These are phyloP conservation scores for Amphiduros pacificus DNA, from an alignment of 2,888 invertebrate species.

Conservation along the genomic window DNA sequence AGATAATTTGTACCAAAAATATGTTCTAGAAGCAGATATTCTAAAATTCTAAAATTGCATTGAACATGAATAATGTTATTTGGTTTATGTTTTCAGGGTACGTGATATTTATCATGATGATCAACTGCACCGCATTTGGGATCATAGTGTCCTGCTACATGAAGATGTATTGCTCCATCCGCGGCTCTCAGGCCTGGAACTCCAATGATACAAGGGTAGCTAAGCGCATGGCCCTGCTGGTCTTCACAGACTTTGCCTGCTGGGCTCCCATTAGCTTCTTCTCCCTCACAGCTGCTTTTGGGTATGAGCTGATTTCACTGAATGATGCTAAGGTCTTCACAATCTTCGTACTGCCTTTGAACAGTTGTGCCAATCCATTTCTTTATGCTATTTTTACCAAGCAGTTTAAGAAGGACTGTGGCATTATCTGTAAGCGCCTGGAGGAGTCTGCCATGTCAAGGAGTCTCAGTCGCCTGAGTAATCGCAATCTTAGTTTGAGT, in stretches of 20 bases:
- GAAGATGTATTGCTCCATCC: constrained; percentile 96
- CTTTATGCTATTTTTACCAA: constrained; percentile 96
- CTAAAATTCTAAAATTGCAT: no score
- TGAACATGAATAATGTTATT: no score
- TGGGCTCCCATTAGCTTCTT: constrained; percentile 98
- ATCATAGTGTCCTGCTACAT: constrained; percentile 94
- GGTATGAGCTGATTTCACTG: constrained; percentile 84
- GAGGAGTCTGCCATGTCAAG: constrained; percentile 67
- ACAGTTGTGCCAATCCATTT: constrained; percentile 97
- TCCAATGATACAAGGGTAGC: constrained; percentile 95
- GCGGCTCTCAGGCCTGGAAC: constrained; percentile 94
- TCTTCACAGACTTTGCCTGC: constrained; percentile 95
- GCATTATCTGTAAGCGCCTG: constrained; percentile 91
- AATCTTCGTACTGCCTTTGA: constrained; percentile 92
- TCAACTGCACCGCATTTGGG: constrained; percentile 74
- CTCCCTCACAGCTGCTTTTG: constrained; percentile 90
- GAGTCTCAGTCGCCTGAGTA: constrained; percentile 42
- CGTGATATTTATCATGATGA: constrained; percentile 54
- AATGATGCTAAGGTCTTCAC: constrained; percentile 95
- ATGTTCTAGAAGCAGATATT: no score
- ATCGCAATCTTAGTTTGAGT: constrained; percentile 26
- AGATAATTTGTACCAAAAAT: no score
- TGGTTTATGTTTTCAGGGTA: constrained; percentile 39
- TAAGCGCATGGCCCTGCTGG: constrained; percentile 92
- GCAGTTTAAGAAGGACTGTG: constrained; percentile 96